Conservation (phyloP, 1,140 invertebrate genomes). For the Drosophila fuyamai region DNA sequence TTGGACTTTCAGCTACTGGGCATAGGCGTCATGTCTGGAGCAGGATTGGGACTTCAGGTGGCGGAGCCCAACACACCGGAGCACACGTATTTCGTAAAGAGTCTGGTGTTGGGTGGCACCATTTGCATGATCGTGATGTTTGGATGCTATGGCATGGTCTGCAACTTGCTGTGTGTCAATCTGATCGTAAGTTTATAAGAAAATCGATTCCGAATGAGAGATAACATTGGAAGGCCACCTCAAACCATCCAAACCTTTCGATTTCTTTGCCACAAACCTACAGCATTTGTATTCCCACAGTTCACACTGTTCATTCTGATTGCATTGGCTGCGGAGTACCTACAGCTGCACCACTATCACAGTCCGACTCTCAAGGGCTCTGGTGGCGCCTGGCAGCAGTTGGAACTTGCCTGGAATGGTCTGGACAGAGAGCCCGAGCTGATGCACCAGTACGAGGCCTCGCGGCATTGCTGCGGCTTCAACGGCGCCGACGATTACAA, state of each 20-base stretch:
- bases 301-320: conserved; percentile 73
- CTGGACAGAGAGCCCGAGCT: conserved; percentile 51
- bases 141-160: conserved; percentile 74
- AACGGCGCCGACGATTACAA: conserved; percentile 65
- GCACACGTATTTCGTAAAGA: conserved; percentile 78
- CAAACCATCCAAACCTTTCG: no score
- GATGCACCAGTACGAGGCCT: conserved; percentile 60
- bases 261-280: no score
- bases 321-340: conserved; percentile 63
- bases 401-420: conserved; percentile 69
- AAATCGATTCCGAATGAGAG: background rate
- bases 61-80: conserved; percentile 72
- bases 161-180: conserved; percentile 70
- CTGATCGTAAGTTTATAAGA: conserved; percentile 49
- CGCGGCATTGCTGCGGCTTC: conserved; percentile 66
- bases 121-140: conserved; percentile 77
- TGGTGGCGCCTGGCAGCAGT: conserved; percentile 52
- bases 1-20: conserved; percentile 57
- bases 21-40: conserved; percentile 63
- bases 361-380: conserved; percentile 45
- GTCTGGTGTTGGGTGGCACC: conserved; percentile 68
- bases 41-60: conserved; percentile 64
- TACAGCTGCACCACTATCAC: conserved; percentile 75
- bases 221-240: no score
- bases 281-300: conserved; percentile 10